These are phyloP conservation scores for Otis tarda DNA, from an alignment of 2,113 vertebrate species.

Conservation along the genomic window DNA sequence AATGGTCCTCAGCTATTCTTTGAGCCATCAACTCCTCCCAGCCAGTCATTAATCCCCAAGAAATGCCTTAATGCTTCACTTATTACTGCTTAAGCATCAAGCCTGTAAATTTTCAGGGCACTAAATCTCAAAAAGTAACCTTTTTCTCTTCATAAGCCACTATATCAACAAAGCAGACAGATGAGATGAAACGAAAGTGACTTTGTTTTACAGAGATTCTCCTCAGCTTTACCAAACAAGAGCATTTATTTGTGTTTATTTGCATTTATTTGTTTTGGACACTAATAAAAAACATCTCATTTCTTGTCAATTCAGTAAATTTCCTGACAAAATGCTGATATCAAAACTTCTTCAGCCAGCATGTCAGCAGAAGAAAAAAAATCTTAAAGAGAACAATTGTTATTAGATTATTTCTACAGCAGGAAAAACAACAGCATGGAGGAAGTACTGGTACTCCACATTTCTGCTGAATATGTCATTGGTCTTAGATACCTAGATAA, in stretches of 20 bases:
- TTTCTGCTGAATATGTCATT: neutral
- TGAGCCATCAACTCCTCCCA: conserved; percentile 62
- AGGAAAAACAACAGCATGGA: neutral
- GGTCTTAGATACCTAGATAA: neutral
- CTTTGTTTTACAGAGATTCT: neutral
- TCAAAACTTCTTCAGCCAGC: neutral
- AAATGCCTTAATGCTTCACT: conserved; percentile 62
- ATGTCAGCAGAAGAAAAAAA: neutral
- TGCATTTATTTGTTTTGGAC: neutral
- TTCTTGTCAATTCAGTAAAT: neutral
- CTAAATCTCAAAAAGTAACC: conserved; percentile 57
- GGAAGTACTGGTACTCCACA: neutral
- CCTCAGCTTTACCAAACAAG: neutral
- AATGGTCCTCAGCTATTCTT: conserved; percentile 63
- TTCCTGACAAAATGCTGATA: neutral
- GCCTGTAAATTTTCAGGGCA: conserved; percentile 42
- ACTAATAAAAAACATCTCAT: neutral
- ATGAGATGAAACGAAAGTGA: neutral
- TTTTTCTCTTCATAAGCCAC: conserved; percentile 27
- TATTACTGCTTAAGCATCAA: conserved; percentile 58
- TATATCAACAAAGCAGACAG: conserved; percentile 19
- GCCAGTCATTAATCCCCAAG: conserved; percentile 62
- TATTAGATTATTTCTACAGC: neutral
- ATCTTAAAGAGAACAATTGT: neutral
- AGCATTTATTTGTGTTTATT: neutral